Conservation (phyloP, 2,113 vertebrate genomes). For the Spilogale gracilis region DNA sequence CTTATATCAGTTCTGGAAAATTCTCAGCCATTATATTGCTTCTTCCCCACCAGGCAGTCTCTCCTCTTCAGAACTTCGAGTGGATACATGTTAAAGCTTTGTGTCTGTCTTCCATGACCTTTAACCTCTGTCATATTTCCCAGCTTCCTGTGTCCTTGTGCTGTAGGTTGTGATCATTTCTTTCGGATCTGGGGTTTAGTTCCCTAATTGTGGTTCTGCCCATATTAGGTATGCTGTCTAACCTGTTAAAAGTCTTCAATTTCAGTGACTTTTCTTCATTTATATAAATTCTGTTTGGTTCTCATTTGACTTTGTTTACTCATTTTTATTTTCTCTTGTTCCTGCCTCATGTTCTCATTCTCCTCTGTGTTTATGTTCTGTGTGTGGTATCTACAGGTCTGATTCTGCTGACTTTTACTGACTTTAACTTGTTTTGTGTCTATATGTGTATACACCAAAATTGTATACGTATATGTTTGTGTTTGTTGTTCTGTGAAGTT, state of each 20-base stretch:
- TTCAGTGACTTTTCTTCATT: not conserved
- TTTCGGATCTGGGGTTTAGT: not conserved
- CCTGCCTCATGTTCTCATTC: not conserved
- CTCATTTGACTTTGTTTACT: not conserved
- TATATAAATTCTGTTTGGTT: not conserved
- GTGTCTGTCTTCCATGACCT: not conserved
- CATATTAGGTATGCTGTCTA: not conserved
- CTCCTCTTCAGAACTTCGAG: not conserved
- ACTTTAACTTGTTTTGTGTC: not conserved
- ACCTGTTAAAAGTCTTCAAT: not conserved
- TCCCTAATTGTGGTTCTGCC: not conserved
- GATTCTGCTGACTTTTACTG: not conserved
- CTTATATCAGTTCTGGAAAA: not conserved
- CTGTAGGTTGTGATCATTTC: not conserved
- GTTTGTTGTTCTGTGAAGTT: slow-evolving; percentile 6
- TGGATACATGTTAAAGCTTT: not conserved
- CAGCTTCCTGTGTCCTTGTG: not conserved
- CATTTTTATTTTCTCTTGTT: not conserved
- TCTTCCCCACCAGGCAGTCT: not conserved
- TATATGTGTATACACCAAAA: not conserved
- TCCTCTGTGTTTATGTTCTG: not conserved
- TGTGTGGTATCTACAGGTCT: not conserved
- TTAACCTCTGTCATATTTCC: not conserved
- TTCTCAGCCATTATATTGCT: not conserved
- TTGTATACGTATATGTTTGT: not conserved